Evolutionary conservation across 2,797 vertebrate species (phyloP), one percentile per base, ranked within the genome.

Genomic region (Semotilus atromaculatus): DNA sequence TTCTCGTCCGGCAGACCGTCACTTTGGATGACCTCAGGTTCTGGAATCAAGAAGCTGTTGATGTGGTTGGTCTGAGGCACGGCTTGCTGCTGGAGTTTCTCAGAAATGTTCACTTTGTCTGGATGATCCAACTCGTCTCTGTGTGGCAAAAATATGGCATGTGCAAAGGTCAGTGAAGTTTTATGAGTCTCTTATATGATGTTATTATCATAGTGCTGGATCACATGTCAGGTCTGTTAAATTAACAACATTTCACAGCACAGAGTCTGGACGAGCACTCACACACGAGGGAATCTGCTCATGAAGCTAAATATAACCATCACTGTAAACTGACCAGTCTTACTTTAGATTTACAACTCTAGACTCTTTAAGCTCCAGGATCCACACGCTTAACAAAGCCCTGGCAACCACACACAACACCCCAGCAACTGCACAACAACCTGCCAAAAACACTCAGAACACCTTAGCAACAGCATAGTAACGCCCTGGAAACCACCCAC

Each of bases 41-140:
- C 89, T 0, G 76, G 55, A 19, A 60, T 82, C 64, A 86, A 67
- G 66, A 66, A 93, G 85, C 93, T 89, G 88, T 95, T 96, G n/a
- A 96, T 53, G 29, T 98, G 96, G 93, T 98, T 97, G 45, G 92
- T 93, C 83, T 97, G 96, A 0, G 95, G 96, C 68, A 96, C 93
- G 0, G 95, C 94, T 88, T 95, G 96, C 80, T 94, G 95, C 81
- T 95, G 96, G 83, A 93, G 78, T 74, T 78, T 83, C 58, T 83
- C 86, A 11, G 31, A 68, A 26, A 72, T 75, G 13, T 84, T 55
- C 48, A 74, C 14, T 70, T 74, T 53, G 55, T 82, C 45, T 31
- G 77, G 64, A 72, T 81, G 77, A 55, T 78, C 82, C 2, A 38
- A 36, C 36, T 80, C 78, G 7, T 94, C 93, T 87, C 94, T 95